Base-by-base conservation (phyloP, 2,888 invertebrate species). In the Myopa tessellatipennis region DNA sequence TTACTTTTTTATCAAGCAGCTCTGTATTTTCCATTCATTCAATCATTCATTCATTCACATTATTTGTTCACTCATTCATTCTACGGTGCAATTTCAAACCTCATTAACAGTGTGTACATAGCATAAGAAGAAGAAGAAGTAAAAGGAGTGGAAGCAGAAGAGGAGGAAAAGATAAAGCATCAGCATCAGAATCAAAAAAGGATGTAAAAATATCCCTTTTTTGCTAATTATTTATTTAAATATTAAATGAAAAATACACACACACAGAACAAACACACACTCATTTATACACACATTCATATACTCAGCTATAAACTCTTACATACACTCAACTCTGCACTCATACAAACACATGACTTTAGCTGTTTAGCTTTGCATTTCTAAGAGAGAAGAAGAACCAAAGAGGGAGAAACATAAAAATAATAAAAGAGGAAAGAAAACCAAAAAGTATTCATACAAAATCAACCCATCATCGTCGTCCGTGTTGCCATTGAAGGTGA, bases 181-280 rank as follows among this genome's bases (percentile, higher is more conserved):
- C 45, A 18, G 18, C 26, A 55, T 52, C 50, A 55, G 14, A 45
- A 55, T 52, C 50, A 55, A n/a, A 45, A 52, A 55, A 60, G 38
- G 34, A 63, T 52, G 61, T 38, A 14, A 58, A 45, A 67, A 76
- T 82, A 81, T 84, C 85, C 83, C 85, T 83, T 85, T 87, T 86
- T 85, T 86, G 86, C 87, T 87, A 87, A 87, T 87, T 87, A 87
- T 87, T 87, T 87, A 87, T 87, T 87, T 87, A 87, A 87, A 87
- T 87, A 87, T 85, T 86, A 87, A 87, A 87, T 84, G 65, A 87
- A 83, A 85, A 86, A 84, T 26, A 52, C 75, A 61, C 61, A 74
- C 18, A 82, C 79, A 80, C 75, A 79, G 80, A 81, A 82, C 79
- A 36, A 61, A 36, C 82, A 85, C 84, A 81, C 79, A 78, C 81